These are phyloP conservation scores for Spilogale gracilis DNA, from an alignment of 2,113 vertebrate species.

Conservation along the genomic window DNA sequence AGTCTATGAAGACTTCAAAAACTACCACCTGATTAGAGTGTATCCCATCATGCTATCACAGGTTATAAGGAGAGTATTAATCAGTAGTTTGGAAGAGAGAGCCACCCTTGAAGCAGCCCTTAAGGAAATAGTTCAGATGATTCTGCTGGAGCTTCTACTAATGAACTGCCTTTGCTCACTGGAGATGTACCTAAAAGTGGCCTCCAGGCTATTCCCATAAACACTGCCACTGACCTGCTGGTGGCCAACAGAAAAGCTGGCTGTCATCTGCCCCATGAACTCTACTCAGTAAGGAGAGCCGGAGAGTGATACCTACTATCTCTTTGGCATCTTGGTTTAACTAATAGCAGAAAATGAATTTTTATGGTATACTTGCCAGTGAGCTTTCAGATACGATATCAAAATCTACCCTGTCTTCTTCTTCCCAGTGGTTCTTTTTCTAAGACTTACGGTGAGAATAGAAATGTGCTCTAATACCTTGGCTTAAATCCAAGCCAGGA, in stretches of 20 bases:
- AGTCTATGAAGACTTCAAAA: background rate
- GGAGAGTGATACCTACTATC: background rate
- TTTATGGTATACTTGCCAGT: background rate
- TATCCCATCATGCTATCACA: background rate
- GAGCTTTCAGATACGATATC: slow-evolving; percentile 44
- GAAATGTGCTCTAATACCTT: background rate
- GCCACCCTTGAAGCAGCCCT: background rate
- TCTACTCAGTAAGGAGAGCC: background rate
- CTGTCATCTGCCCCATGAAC: too few species aligned
- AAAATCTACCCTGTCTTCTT: background rate
- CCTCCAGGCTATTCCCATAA: background rate
- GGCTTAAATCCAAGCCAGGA: slow-evolving; percentile 18
- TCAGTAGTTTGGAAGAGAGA: background rate
- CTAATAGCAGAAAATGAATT: background rate
- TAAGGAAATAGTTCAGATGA: background rate
- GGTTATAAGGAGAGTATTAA: background rate
- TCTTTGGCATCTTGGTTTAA: background rate
- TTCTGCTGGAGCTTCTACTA: background rate
- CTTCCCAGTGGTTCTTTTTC: background rate
- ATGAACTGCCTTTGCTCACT: background rate
- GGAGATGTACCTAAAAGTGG: background rate
- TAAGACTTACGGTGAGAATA: slow-evolving; percentile 7
- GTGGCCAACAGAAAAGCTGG: background rate
- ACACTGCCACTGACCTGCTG: too few species aligned
- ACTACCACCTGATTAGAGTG: background rate